A percentile compares a stretch with the other conserved stretches of the same genome.
Evolutionary conservation across 2,888 invertebrate genomes (phyloP).

Genomic region (Biston stratarius): DNA sequence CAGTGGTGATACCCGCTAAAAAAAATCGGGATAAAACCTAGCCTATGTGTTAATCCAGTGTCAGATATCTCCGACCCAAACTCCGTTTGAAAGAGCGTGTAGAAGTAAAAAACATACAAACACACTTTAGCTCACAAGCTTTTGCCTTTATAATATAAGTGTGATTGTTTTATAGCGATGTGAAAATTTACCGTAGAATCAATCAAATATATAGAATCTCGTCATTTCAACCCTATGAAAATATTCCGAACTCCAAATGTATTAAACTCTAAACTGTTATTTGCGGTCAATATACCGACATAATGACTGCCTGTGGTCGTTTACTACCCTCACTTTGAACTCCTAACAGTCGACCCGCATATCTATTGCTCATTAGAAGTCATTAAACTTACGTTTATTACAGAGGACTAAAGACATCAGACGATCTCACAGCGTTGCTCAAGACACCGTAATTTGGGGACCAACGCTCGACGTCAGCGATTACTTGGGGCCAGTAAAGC

Average conservation of each 20-base stretch:
- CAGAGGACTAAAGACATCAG: slow-evolving; percentile 15
- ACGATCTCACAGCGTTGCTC: slow-evolving; percentile 1
- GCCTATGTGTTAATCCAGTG: too few species aligned
- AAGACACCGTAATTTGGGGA: slow-evolving; percentile 36
- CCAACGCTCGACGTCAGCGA: slow-evolving; percentile 18
- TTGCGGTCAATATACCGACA: slow-evolving; percentile 10
- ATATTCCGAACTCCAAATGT: neutral
- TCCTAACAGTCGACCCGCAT: slow-evolving; percentile 18
- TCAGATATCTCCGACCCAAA: too few species aligned
- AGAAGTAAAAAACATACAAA: too few species aligned
- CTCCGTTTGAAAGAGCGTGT: too few species aligned
- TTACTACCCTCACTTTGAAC: slow-evolving; percentile 12
- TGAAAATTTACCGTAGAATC: too few species aligned
- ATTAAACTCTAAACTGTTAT: slow-evolving; percentile 3
- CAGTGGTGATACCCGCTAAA: neutral
- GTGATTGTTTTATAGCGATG: neutral
- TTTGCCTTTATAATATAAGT: too few species aligned
- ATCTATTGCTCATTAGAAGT: slow-evolving; percentile 20
- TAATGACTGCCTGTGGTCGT: slow-evolving; percentile 12
- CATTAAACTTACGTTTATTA: slow-evolving; percentile 11
- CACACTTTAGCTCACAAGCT: too few species aligned
- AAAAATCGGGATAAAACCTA: neutral
- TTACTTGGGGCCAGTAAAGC: slow-evolving; percentile 8
- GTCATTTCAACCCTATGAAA: too few species aligned
- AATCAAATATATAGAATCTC: too few species aligned